These are phyloP conservation scores for Corythaixoides concolor DNA, from an alignment of 2,113 vertebrate genomes.

Conservation along the genomic window DNA sequence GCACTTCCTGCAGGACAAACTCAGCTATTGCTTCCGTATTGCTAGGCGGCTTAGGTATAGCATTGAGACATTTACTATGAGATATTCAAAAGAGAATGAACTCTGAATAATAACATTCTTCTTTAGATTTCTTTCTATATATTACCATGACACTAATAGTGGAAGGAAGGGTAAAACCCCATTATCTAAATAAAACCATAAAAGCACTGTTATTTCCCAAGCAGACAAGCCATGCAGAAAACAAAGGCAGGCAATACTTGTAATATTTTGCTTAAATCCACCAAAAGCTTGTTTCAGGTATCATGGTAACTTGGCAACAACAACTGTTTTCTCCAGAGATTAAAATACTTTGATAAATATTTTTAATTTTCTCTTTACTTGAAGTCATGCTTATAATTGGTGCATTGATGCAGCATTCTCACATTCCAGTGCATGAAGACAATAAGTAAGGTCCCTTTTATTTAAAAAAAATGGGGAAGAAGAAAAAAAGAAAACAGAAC, in stretches of 20 bases:
- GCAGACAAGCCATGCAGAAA: not conserved
- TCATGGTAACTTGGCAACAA: not conserved
- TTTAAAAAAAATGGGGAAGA: not conserved
- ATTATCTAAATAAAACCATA: not conserved
- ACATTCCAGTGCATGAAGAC: not conserved
- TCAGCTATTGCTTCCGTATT: not conserved
- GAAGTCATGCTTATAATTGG: conserved; percentile 4
- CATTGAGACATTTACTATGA: not conserved
- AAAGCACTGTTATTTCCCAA: not conserved
- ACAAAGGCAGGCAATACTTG: not conserved
- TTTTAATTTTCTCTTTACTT: conserved; percentile 69
- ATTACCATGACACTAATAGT: not conserved
- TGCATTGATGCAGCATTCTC: not conserved
- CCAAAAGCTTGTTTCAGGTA: not conserved
- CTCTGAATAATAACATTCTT: not conserved
- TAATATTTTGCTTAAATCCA: not conserved
- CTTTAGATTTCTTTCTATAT: not conserved
- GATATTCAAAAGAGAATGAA: not conserved
- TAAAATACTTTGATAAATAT: conserved; percentile 65
- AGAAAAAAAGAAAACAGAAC: not conserved
- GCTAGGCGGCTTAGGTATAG: not conserved
- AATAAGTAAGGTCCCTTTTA: not conserved
- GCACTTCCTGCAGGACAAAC: not conserved
- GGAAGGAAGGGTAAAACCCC: not conserved
- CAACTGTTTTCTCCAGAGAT: conserved; percentile 35